Percentiles rank a stretch among this genome's conserved stretches.
Evolutionary conservation across 2,797 vertebrate species (phyloP).

Genomic region (Crocidura indochinensis): DNA sequence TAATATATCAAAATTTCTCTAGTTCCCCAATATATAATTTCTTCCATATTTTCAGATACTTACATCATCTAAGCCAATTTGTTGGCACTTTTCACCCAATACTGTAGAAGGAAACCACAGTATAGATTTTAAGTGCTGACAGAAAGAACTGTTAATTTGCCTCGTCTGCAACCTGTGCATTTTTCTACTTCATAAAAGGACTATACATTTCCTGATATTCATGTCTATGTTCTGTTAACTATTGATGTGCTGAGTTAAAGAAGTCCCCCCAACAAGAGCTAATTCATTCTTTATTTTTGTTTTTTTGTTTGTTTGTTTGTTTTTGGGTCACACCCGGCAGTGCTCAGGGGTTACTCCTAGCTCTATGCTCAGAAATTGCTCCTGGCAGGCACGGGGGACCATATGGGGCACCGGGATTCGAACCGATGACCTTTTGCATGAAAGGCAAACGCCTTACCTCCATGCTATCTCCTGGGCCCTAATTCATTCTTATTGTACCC

Average conservation of each 20-base stretch:
- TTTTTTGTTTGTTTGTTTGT: too few species aligned
- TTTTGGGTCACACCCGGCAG: too few species aligned
- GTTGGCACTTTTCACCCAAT: conserved; percentile 79
- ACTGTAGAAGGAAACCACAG: conserved; percentile 75
- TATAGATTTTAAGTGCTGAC: conserved; percentile 83
- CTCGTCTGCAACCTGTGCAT: conserved; percentile 82
- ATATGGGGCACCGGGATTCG: too few species aligned
- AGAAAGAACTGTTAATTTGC: conserved; percentile 83
- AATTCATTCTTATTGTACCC: background rate
- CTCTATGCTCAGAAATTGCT: too few species aligned
- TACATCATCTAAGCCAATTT: conserved; percentile 83
- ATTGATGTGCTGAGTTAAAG: conserved; percentile 41
- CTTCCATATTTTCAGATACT: conserved; percentile 86
- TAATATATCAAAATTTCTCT: conserved; percentile 75
- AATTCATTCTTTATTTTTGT: too few species aligned
- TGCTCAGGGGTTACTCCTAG: too few species aligned
- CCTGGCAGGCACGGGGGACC: too few species aligned
- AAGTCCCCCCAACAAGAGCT: background rate
- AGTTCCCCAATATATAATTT: conserved; percentile 80
- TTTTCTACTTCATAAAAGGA: conserved; percentile 75
- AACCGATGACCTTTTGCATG: too few species aligned
- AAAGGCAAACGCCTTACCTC: too few species aligned
- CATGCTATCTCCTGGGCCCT: too few species aligned
- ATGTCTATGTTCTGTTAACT: conserved; percentile 75
- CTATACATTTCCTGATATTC: conserved; percentile 72